Evolutionary conservation across 2,888 invertebrate species (phyloP).

Genomic region (Dichetophora obliterata): DNA sequence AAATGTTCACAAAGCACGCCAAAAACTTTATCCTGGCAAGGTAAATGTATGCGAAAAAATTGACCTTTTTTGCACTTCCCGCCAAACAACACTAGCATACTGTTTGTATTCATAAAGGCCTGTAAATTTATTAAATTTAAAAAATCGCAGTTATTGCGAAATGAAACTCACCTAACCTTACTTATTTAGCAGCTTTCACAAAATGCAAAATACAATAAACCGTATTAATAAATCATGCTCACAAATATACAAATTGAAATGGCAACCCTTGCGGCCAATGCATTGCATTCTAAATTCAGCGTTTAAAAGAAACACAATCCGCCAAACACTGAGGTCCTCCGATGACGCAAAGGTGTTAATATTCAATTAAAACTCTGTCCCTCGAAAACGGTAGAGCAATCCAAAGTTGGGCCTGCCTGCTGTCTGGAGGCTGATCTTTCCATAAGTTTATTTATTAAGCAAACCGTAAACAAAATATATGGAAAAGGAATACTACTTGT

Average conservation of each 20-base stretch:
- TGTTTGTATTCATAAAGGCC: not conserved
- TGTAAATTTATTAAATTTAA: conserved; percentile 11
- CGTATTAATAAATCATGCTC: conserved; percentile 63
- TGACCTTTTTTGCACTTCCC: not conserved
- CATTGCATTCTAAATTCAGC: not conserved
- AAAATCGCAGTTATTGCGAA: not conserved
- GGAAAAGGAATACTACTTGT: not conserved
- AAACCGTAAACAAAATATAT: not conserved
- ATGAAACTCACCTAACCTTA: not conserved
- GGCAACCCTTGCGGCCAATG: conserved; percentile 43
- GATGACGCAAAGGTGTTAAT: conserved; percentile 64
- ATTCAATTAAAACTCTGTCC: conserved; percentile 66
- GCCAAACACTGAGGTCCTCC: not conserved
- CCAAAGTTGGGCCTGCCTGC: not conserved
- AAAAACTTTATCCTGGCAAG: conserved; percentile 11
- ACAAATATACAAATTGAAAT: conserved; percentile 61
- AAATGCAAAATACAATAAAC: conserved; percentile 51
- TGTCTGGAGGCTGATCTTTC: not conserved
- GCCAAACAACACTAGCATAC: not conserved
- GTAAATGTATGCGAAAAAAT: not conserved
- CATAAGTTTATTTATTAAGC: not conserved
- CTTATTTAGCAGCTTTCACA: not conserved
- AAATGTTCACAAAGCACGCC: conserved; percentile 28
- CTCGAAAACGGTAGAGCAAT: not conserved
- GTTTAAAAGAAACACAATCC: not conserved